Evolutionary conservation across 2,113 vertebrate species (phyloP), one percentile per base, ranked within the genome.

Genomic region (Collichthys lucidus): DNA sequence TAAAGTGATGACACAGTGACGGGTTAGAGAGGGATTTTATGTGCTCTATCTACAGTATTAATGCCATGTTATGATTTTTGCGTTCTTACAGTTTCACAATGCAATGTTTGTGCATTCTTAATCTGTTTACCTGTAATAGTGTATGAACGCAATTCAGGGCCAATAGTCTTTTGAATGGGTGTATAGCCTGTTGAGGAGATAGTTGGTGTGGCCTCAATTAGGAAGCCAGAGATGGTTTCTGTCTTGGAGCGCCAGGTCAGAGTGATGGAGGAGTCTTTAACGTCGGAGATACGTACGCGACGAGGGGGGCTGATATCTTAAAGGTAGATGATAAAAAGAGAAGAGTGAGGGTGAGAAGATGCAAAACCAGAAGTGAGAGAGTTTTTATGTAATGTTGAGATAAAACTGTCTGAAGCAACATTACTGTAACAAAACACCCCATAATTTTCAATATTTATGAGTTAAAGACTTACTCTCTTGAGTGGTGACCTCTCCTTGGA

Each of bases 241-340:
- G 95, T 96, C 94, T 99, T 99, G 57, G 96, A 96, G 77, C 97
- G 95, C 98, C 98, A 99, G 49, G 93, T 97, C 31, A 99, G 95
- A 29, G 96, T 97, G 92, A 99, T 96, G 89, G 97, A 95, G 2
- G 96, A 96, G 87, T 99, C 98, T 0, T 97, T 99, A 9, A 96
- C 93, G 22, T 97, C 96, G 0, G 94, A 93, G 89, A 99, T 96
- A 0, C 97, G 96, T 3, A 97, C 96, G 8, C 97, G 96, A 44
- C 98, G 97, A 81, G 98, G 98, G 2, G 98, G 96, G 68, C 97
- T 98, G 82, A 99, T 95, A 81, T 96, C 98, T 99, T 89, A 4
- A 4, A 89, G 19, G 14, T 1, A 8, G 10, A 72, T 0, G 46
- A 79, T 57, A 24, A 65, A 47, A 2, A 29, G n/a, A 61, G 35